Conservation (phyloP, 1,140 invertebrate species). For the Psix sp. region DNA sequence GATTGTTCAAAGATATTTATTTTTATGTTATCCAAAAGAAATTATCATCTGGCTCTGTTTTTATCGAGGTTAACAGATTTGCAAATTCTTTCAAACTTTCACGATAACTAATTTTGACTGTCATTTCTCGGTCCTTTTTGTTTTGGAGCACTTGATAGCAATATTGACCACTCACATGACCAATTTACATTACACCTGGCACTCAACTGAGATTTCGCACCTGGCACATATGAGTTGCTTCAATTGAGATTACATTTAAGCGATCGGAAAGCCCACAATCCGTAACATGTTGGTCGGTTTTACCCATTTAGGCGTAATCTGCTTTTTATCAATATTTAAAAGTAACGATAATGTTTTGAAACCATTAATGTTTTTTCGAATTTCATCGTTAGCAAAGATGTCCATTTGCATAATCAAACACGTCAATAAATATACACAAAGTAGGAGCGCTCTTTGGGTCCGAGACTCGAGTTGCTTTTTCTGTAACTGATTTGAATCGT, state of each 20-base stretch:
- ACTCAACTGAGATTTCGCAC: constrained; percentile 40
- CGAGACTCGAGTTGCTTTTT: constrained; percentile 12
- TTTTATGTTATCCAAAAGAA: too few species aligned
- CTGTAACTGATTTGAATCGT: constrained; percentile 32
- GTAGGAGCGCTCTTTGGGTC: constrained; percentile 4
- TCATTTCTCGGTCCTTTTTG: too few species aligned
- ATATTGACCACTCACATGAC: constrained; percentile 21
- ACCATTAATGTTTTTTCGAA: not conserved
- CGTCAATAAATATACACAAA: constrained; percentile 16
- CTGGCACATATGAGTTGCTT: constrained; percentile 13
- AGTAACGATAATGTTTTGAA: not conserved
- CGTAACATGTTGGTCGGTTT: too few species aligned
- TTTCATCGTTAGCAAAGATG: not conserved
- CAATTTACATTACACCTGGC: constrained; percentile 30
- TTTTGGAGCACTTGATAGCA: constrained; percentile 22
- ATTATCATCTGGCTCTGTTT: too few species aligned
- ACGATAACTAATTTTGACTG: constrained; percentile 19
- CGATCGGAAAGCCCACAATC: too few species aligned
- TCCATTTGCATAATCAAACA: constrained; percentile 16
- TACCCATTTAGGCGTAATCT: too few species aligned
- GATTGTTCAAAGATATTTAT: too few species aligned
- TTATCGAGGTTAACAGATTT: too few species aligned
- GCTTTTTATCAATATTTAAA: too few species aligned
- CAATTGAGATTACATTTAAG: not conserved
- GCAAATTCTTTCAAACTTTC: not conserved